Evolutionary conservation across 2,113 vertebrate genomes (phyloP).

Genomic region (Arvicanthis niloticus): DNA sequence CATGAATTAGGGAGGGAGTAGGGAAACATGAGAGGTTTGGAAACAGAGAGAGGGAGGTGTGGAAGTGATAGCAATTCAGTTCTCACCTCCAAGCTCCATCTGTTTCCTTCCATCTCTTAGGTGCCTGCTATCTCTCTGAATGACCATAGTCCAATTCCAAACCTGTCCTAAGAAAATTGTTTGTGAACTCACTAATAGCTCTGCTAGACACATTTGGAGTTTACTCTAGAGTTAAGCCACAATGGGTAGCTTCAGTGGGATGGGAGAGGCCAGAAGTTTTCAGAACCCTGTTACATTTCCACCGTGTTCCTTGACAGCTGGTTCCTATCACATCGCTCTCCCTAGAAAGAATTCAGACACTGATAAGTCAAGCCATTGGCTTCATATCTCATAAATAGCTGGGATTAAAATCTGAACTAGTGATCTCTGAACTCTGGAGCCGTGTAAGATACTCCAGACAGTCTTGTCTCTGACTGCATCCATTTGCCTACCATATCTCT

Average conservation of each 20-base stretch:
- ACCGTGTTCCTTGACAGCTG: constrained; percentile 54
- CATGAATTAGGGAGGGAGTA: too few species aligned
- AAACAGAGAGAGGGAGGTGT: not conserved
- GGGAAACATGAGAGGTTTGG: not conserved
- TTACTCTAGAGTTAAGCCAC: not conserved
- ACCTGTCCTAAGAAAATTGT: not conserved
- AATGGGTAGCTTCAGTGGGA: not conserved
- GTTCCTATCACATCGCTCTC: not conserved
- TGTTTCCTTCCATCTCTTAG: not conserved
- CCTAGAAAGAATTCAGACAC: constrained; percentile 38
- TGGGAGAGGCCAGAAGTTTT: not conserved
- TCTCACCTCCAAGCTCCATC: not conserved
- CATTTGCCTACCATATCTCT: constrained; percentile 73
- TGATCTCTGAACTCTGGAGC: constrained; percentile 75
- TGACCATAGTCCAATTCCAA: not conserved
- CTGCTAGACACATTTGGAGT: constrained; percentile 6
- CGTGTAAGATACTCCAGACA: constrained; percentile 59
- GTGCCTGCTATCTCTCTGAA: not conserved
- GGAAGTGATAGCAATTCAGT: not conserved
- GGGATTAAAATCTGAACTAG: constrained; percentile 77
- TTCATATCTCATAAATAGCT: constrained; percentile 68
- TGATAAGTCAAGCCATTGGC: constrained; percentile 61
- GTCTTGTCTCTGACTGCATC: constrained; percentile 60
- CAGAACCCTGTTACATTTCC: not conserved
- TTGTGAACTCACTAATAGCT: not conserved